Evolutionary conservation across 2,888 invertebrate genomes (phyloP).

Genomic region (Listrodromus nycthemerus): DNA sequence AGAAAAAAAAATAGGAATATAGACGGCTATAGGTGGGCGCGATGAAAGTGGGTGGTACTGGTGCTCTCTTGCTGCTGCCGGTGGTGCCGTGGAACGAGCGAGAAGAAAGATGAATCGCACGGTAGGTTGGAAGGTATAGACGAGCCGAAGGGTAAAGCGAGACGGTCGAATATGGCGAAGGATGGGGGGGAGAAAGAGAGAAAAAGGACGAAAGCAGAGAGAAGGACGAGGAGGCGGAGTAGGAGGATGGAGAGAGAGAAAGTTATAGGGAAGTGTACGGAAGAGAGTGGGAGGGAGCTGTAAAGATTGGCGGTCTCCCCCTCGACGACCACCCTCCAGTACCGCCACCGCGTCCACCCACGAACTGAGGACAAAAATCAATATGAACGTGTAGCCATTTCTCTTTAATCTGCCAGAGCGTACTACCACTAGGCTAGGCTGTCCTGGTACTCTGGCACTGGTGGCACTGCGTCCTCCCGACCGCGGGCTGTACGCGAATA

Average conservation of each 20-base stretch:
- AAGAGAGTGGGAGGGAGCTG: conserved; percentile 68
- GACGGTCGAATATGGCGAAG: conserved; percentile 50
- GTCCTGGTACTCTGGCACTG: conserved; percentile 59
- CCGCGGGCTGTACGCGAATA: conserved; percentile 36
- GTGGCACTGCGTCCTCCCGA: conserved; percentile 44
- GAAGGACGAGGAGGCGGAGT: conserved; percentile 82
- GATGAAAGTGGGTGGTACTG: conserved; percentile 65
- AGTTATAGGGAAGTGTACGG: conserved; percentile 61
- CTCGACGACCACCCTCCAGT: conserved; percentile 76
- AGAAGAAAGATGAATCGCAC: conserved; percentile 64
- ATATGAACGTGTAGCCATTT: conserved; percentile 85
- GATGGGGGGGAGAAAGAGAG: conserved; percentile 48
- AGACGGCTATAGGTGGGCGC: conserved; percentile 63
- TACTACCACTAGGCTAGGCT: conserved; percentile 70
- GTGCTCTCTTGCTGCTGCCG: conserved; percentile 46
- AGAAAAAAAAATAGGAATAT: conserved; percentile 53
- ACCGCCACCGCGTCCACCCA: conserved; percentile 76
- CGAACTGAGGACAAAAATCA: conserved; percentile 84
- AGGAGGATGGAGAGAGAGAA: conserved; percentile 60
- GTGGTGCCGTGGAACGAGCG: conserved; percentile 53
- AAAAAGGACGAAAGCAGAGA: conserved; percentile 62
- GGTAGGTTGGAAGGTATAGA: conserved; percentile 63
- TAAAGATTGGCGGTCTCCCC: conserved; percentile 81
- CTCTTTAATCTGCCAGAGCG: conserved; percentile 84
- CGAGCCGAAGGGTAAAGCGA: conserved; percentile 59